Evolutionary conservation across 2,797 vertebrate genomes (phyloP).

Genomic region (Heliangelus exortis): DNA sequence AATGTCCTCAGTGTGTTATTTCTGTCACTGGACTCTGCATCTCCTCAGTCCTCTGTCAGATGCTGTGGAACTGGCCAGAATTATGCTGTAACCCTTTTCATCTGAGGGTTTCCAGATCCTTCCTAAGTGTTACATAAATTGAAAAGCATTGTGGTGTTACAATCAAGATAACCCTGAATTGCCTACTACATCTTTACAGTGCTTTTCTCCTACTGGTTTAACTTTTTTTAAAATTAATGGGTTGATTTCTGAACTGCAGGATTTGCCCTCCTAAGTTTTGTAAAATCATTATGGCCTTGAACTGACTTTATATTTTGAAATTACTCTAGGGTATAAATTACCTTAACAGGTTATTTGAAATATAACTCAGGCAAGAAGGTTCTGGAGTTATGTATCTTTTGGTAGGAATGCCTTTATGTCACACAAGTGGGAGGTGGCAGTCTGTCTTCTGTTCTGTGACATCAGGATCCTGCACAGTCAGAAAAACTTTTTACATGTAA

Average conservation of each 20-base stretch:
- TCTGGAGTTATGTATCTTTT: neutral
- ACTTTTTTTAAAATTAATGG: neutral
- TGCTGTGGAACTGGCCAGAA: neutral
- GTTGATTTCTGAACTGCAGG: neutral
- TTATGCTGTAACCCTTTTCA: neutral
- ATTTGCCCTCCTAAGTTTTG: neutral
- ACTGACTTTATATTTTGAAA: neutral
- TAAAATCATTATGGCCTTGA: neutral
- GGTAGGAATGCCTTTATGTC: neutral
- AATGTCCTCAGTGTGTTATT: neutral
- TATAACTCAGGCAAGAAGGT: neutral
- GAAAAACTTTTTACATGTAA: neutral
- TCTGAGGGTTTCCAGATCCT: neutral
- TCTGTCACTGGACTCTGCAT: neutral
- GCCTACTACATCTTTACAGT: neutral
- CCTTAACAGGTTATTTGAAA: neutral
- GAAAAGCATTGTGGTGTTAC: neutral
- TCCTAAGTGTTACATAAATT: neutral
- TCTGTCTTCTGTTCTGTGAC: neutral
- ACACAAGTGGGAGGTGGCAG: too few species aligned
- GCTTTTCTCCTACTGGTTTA: neutral
- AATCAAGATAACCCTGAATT: neutral
- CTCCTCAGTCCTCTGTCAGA: neutral
- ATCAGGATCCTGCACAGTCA: neutral
- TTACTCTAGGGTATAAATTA: neutral